Conservation (phyloP, 2,113 vertebrate genomes). For the Seriola aureovittata region DNA sequence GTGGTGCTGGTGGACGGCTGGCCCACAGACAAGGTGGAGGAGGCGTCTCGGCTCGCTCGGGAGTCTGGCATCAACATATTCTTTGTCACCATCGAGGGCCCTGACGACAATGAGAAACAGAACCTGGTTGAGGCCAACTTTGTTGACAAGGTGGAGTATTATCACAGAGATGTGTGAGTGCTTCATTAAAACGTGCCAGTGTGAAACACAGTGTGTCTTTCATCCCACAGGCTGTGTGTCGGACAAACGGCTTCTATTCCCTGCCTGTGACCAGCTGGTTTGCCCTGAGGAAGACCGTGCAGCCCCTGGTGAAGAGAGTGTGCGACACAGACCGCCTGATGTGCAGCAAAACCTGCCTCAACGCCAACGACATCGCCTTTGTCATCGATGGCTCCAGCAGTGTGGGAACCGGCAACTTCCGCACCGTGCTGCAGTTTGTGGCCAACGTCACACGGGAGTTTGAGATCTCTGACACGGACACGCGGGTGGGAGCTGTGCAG, state of each 20-base stretch:
- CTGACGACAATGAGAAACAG: conserved; percentile 91
- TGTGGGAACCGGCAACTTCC: conserved; percentile 95
- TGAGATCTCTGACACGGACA: conserved; percentile 96
- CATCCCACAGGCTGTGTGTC: conserved; percentile 92
- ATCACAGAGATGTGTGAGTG: background rate
- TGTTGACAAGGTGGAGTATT: conserved; percentile 92
- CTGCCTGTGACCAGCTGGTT: conserved; percentile 94
- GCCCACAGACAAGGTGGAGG: conserved; percentile 96
- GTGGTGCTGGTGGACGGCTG: conserved; percentile 97
- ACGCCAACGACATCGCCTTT: conserved; percentile 95
- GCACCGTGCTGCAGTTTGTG: conserved; percentile 95
- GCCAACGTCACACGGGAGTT: conserved; percentile 96
- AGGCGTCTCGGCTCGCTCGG: conserved; percentile 91
- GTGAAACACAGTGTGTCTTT: conserved; percentile 3
- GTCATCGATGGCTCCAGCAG: conserved; percentile 98
- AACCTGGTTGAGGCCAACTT: conserved; percentile 91
- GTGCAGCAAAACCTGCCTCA: conserved; percentile 98
- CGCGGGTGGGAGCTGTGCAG: conserved; percentile 93
- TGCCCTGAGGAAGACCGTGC: conserved; percentile 88
- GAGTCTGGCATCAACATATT: conserved; percentile 99
- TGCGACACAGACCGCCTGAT: conserved; percentile 90
- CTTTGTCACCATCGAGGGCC: conserved; percentile 96
- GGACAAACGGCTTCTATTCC: conserved; percentile 92
- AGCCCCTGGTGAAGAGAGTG: conserved; percentile 92
- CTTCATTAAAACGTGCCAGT: background rate